A percentile compares a stretch with the other conserved stretches of the same genome.
Conservation (phyloP, 2,113 vertebrate species). For the Malaclemys terrapin region DNA sequence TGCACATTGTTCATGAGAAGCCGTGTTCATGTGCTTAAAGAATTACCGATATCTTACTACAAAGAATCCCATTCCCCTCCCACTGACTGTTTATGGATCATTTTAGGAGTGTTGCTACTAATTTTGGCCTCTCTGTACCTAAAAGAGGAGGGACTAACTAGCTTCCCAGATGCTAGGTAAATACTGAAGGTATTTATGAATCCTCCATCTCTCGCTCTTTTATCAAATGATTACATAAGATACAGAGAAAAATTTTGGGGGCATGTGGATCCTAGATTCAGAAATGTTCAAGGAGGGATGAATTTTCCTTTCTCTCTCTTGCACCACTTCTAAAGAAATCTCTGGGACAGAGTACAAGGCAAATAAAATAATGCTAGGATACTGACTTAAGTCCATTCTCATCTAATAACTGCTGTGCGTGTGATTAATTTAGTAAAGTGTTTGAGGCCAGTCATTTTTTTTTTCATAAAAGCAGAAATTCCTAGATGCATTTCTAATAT, state of each 20-base stretch:
- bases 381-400: neutral
- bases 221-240: neutral
- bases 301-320: neutral
- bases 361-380: neutral
- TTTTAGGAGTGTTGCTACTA: neutral
- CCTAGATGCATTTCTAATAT: neutral
- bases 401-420: neutral
- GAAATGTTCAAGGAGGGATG: neutral
- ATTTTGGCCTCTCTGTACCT: neutral
- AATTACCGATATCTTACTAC: neutral
- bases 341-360: neutral
- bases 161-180: neutral
- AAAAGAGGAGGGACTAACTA: neutral
- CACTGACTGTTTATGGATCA: neutral
- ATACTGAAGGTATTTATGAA: neutral
- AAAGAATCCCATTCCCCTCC: neutral
- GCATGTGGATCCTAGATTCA: neutral
- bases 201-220: neutral
- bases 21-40: neutral
- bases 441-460: neutral
- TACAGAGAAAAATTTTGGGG: neutral
- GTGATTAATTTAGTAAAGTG: neutral
- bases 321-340: neutral
- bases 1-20: neutral
- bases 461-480: neutral